Conservation (phyloP, 2,888 invertebrate genomes). For the Mythimna vitellina region DNA sequence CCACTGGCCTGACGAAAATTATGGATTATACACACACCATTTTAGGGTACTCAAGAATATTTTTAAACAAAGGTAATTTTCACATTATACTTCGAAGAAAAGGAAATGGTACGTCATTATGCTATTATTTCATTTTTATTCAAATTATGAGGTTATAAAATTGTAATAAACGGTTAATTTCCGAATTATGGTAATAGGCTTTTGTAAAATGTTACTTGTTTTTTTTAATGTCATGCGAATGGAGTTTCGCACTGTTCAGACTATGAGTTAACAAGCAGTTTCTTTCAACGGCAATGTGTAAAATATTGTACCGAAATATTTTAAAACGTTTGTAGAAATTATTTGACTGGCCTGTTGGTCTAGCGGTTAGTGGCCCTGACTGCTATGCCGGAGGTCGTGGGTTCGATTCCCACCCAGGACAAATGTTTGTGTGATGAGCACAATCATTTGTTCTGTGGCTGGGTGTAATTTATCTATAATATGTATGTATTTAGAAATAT, state of each 20-base stretch:
- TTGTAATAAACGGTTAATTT: conserved; percentile 35
- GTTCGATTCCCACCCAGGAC: too few relatives aligned
- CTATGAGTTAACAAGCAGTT: too few relatives aligned
- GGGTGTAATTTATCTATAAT: too few relatives aligned
- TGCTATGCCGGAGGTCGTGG: too few relatives aligned
- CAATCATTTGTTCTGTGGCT: too few relatives aligned
- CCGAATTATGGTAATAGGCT: conserved; percentile 8
- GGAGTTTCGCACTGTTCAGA: too few relatives aligned
- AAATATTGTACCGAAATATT: not conserved
- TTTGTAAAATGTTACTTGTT: not conserved
- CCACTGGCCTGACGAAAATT: conserved; percentile 31
- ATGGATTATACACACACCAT: conserved; percentile 44
- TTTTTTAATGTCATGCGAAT: not conserved
- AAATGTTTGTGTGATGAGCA: too few relatives aligned
- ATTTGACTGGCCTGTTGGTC: too few relatives aligned
- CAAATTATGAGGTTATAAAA: conserved; percentile 20
- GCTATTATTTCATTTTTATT: conserved; percentile 31
- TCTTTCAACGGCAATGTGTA: too few relatives aligned
- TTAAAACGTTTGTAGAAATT: too few relatives aligned
- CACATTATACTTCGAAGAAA: conserved; percentile 22
- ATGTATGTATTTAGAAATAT: too few relatives aligned
- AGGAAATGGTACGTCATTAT: conserved; percentile 40
- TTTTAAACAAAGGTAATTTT: conserved; percentile 31
- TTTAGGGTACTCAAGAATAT: conserved; percentile 33
- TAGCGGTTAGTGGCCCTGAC: too few relatives aligned